phyloP scores from a whole-genome alignment of 2,113 vertebrate species.

The Tenebrosternarchus preto region DNA sequence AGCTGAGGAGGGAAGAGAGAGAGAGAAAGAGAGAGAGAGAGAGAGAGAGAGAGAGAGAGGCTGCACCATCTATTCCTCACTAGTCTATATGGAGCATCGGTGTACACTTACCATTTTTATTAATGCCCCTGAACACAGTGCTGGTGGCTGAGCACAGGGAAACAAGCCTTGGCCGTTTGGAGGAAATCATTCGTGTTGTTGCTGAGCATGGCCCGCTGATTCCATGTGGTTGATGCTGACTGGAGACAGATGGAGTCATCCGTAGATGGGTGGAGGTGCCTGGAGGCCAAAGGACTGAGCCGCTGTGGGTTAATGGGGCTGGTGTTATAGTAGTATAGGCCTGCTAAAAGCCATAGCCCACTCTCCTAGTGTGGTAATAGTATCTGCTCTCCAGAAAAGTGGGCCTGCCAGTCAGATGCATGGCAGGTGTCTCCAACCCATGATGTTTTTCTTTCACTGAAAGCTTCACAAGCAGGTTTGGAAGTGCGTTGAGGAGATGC shows the following conservation, averaged over 20 bases:
- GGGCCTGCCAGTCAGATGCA: slow-evolving; percentile 19
- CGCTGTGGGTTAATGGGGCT: slow-evolving; percentile 4
- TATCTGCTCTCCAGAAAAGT: slow-evolving; percentile 27
- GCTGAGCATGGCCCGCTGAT: background rate
- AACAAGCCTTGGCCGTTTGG: slow-evolving; percentile 46
- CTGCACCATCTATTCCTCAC: too few relatives aligned
- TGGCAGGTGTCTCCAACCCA: background rate
- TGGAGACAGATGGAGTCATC: slow-evolving; percentile 23
- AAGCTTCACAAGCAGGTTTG: slow-evolving; percentile 10
- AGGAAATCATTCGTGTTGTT: slow-evolving; percentile 64
- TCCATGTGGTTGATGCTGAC: too few relatives aligned
- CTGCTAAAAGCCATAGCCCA: slow-evolving; percentile 13
- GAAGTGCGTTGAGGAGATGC: background rate
- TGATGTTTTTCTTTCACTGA: slow-evolving; percentile 2
- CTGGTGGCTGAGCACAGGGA: slow-evolving; percentile 60
- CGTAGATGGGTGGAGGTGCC: slow-evolving; percentile 44
- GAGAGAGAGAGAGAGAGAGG: slow-evolving; percentile 32
- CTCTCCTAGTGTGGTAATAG: background rate
- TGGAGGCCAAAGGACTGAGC: background rate
- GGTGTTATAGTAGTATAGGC: slow-evolving; percentile 6
- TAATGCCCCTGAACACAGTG: slow-evolving; percentile 59
- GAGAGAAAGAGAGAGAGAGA: too few relatives aligned
- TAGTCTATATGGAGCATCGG: slow-evolving; percentile 43
- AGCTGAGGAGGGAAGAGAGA: background rate
- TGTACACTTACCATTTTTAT: slow-evolving; percentile 61